Percentiles rank a stretch among this genome's conserved stretches.
Conservation (phyloP, 2,113 vertebrate species). For the Collichthys lucidus region DNA sequence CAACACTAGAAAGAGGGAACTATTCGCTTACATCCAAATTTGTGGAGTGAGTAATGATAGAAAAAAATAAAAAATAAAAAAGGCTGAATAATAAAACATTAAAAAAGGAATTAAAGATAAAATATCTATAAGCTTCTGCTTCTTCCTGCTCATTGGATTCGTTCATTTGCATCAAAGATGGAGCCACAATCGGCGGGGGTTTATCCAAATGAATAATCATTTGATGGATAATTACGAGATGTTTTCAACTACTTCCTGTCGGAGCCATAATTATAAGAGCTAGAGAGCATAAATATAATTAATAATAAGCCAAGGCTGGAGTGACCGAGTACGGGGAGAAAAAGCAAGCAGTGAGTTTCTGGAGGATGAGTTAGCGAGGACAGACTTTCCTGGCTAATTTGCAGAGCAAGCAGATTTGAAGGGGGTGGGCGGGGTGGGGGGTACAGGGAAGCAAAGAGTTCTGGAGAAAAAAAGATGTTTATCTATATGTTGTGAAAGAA, state of each 20-base stretch:
- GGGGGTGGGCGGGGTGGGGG: background rate
- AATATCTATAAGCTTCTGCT: conserved; percentile 44
- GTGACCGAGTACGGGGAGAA: conserved; percentile 21
- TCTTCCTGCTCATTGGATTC: conserved; percentile 40
- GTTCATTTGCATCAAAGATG: conserved; percentile 61
- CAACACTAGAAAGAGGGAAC: conserved; percentile 15
- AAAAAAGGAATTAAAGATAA: conserved; percentile 29
- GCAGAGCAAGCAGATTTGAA: conserved; percentile 63
- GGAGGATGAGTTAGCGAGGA: conserved; percentile 35
- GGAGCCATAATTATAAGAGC: conserved; percentile 63
- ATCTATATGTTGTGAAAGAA: conserved; percentile 55
- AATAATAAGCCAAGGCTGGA: conserved; percentile 58
- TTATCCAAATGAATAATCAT: conserved; percentile 73
- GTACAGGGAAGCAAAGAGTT: conserved; percentile 26
- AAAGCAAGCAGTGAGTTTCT: conserved; percentile 31
- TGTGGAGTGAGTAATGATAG: background rate
- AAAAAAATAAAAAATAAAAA: background rate
- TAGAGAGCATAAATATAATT: conserved; percentile 65
- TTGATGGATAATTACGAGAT: conserved; percentile 74
- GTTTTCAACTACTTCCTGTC: conserved; percentile 60
- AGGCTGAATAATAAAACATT: conserved; percentile 35
- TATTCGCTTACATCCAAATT: background rate
- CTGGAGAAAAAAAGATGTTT: conserved; percentile 36
- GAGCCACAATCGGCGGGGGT: conserved; percentile 60
- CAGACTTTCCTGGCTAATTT: conserved; percentile 48